Conservation (phyloP, 2,888 invertebrate genomes). For the Tetranychus piercei region DNA sequence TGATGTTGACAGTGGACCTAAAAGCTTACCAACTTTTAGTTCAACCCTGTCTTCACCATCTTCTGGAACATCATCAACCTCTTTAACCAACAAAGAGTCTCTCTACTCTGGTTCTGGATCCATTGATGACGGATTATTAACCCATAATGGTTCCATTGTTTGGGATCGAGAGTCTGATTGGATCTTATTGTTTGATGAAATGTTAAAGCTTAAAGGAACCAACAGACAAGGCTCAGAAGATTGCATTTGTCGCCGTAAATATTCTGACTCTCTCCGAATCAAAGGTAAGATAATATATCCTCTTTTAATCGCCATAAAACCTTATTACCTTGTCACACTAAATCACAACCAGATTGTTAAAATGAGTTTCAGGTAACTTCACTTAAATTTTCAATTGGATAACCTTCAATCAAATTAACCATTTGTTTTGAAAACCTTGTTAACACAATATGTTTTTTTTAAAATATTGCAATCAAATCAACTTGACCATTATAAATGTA, state of each 20-base stretch:
- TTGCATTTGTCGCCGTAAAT: slow-evolving; percentile 8
- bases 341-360: not conserved
- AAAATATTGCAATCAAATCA: too few species aligned
- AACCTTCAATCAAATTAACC: too few species aligned
- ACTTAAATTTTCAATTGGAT: too few species aligned
- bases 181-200: slow-evolving; percentile 2
- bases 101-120: not conserved
- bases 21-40: not conserved
- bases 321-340: too few species aligned
- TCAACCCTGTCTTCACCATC: not conserved
- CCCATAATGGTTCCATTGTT: not conserved
- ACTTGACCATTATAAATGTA: too few species aligned
- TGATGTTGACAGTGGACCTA: not conserved
- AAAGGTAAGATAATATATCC: not conserved
- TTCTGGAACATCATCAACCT: not conserved
- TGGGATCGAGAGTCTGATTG: slow-evolving; percentile 5
- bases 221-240: not conserved
- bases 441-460: too few species aligned
- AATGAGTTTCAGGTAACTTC: too few species aligned
- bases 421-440: too few species aligned
- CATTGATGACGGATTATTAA: not conserved
- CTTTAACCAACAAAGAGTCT: not conserved
- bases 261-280: not conserved
- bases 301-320: too few species aligned
- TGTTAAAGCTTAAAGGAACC: slow-evolving; percentile 1